A percentile compares a stretch with the other conserved stretches of the same genome.
Conservation (phyloP, 1,140 invertebrate species). For the Triops cancriformis region DNA sequence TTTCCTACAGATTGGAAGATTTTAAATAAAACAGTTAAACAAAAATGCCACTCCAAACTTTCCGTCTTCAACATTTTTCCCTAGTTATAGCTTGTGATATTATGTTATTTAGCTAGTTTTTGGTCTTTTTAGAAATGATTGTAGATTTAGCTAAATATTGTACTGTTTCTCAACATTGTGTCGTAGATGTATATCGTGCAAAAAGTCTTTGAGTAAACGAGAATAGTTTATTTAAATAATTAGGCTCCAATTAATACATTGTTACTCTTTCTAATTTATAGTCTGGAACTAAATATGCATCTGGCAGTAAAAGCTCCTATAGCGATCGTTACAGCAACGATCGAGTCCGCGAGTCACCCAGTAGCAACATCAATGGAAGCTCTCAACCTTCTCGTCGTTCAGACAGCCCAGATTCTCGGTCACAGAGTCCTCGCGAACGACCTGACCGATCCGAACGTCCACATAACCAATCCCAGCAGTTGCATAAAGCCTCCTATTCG, state of each 20-base stretch:
- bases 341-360: slow-evolving; percentile 57
- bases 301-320: slow-evolving; percentile 20
- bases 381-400: slow-evolving; percentile 62
- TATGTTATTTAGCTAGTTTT: no score
- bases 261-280: not conserved
- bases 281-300: slow-evolving; percentile 17
- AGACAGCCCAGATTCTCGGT: slow-evolving; percentile 57
- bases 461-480: slow-evolving; percentile 45
- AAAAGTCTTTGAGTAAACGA: no score
- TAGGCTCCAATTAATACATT: not conserved
- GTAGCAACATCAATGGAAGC: slow-evolving; percentile 49
- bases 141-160: no score
- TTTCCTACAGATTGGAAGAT: no score
- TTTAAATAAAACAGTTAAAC: no score
- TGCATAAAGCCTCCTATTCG: slow-evolving; percentile 64
- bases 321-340: slow-evolving; percentile 50
- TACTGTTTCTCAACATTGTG: no score
- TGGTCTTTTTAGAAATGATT: no score
- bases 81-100: no score
- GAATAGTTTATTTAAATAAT: no score
- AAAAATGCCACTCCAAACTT: no score
- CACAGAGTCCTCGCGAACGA: slow-evolving; percentile 57
- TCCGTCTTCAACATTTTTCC: no score
- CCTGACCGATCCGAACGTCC: not conserved
- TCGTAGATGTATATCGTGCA: no score